Conservation (phyloP, 2,797 vertebrate genomes). For the Hybognathus amarus region DNA sequence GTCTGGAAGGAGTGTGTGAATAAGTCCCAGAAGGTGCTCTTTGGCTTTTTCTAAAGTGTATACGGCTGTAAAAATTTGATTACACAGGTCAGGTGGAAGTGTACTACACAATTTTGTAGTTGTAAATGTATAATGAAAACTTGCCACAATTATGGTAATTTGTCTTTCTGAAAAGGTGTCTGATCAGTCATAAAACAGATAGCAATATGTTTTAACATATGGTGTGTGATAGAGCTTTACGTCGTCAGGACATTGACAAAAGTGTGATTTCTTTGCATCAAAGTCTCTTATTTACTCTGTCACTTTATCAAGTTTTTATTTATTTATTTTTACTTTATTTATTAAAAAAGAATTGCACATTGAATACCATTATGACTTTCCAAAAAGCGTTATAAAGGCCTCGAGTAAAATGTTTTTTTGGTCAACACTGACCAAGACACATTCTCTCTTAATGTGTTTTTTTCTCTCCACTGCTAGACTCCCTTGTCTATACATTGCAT, state of each 20-base stretch:
- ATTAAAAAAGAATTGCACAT: background rate
- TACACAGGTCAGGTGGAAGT: background rate
- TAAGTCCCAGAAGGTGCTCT: too few species aligned
- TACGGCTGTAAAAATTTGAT: background rate
- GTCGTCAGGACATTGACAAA: background rate
- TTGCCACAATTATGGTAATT: background rate
- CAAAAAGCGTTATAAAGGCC: background rate
- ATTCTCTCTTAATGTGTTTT: background rate
- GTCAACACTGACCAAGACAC: background rate
- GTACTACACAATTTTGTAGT: too few species aligned
- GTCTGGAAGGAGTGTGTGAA: too few species aligned
- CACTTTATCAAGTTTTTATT: background rate
- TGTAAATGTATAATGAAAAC: background rate
- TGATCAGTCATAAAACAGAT: background rate
- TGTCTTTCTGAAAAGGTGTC: background rate
- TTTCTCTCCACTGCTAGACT: background rate
- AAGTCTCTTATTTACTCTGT: background rate
- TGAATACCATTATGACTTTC: background rate
- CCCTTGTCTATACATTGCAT: background rate
- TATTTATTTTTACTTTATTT: background rate
- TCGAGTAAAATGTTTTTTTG: background rate
- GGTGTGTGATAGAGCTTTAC: background rate
- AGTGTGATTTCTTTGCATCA: background rate
- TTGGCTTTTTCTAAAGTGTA: background rate
- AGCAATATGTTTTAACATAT: slow-evolving; percentile 12